A percentile compares a stretch with the other conserved stretches of the same genome.
Evolutionary conservation across 92 coral and sea anemone species (phyloP).

Genomic region (Virgularia gustaviana): DNA sequence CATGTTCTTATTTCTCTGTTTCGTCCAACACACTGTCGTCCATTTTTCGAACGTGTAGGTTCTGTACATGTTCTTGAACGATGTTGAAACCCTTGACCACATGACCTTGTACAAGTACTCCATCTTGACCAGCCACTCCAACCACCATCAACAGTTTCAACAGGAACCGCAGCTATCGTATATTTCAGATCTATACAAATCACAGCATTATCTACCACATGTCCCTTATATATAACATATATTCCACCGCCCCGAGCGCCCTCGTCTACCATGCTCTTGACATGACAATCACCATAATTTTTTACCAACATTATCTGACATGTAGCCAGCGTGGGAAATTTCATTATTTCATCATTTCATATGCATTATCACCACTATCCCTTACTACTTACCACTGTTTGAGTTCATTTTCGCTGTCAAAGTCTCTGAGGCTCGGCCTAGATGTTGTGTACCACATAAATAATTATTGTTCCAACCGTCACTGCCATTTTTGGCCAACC

Average conservation of each 20-base stretch:
- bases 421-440: too few relatives aligned
- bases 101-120: constrained; percentile 25
- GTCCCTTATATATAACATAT: too few relatives aligned
- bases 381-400: neutral
- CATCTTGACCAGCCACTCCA: constrained; percentile 43
- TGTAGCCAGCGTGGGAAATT: too few relatives aligned
- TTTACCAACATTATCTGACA: too few relatives aligned
- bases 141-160: constrained; percentile 41
- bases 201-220: too few relatives aligned
- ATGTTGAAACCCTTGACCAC: constrained; percentile 34
- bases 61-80: constrained; percentile 37
- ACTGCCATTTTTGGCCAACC: constrained; percentile 71
- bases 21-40: constrained; percentile 21
- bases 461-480: constrained; percentile 82
- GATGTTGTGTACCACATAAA: constrained; percentile 69
- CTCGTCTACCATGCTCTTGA: too few relatives aligned
- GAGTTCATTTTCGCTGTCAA: too few relatives aligned
- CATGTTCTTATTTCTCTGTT: constrained; percentile 1
- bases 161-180: neutral
- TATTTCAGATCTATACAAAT: neutral
- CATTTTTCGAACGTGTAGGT: constrained; percentile 36
- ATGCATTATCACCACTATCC: neutral
- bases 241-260: too few relatives aligned
- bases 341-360: neutral
- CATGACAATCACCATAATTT: too few relatives aligned